Base-by-base conservation (phyloP, 2,888 invertebrate species). In the Teleogryllus oceanicus region DNA sequence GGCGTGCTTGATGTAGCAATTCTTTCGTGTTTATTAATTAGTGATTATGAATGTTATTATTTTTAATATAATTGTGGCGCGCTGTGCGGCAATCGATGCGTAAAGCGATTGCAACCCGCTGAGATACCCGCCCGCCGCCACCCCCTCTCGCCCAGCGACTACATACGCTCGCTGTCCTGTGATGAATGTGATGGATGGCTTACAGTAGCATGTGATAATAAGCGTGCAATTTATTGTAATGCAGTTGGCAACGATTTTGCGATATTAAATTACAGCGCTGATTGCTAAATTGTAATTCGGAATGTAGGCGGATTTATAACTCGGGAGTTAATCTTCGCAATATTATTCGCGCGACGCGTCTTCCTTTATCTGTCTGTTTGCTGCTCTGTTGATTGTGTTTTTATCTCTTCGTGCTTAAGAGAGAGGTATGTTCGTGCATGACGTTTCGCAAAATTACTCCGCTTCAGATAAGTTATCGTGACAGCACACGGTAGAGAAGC, bases 21-120 rank as follows among this genome's bases (percentile, higher is more conserved):
- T 62, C 62, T 62, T 62, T 62, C 62, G 62, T 62, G 62, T 62
- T 62, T 62, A 62, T 62, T 62, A 62, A 62, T 62, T 62, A 62
- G 62, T 8, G n/a, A 62, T 62, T 62, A 62, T n/a, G 62, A n/a
- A 62, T n/a, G 62, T 62, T 62, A 62, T 62, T 62, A 62, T 62
- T 62, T 62, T 62, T 62, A 62, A 62, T 62, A 62, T 62, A 62
- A 62, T 62, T 62, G 62, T 11, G 62, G 62, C 13, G 13, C 62
- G 62, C n/a, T 62, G 62, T 62, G 62, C n/a, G n/a, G 62, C 62
- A n/a, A n/a, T 13, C 62, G 62, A 62, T 62, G 62, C 62, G n/a
- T 62, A 62, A 62, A 62, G 16, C n/a, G 62, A 62, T 62, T 62
- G 13, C 62, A 13, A 62, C 62, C 13, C 16, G 62, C 4, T 13